These are phyloP conservation scores for Drosophila navojoa DNA, from an alignment of 1,140 invertebrate genomes.

Conservation along the genomic window DNA sequence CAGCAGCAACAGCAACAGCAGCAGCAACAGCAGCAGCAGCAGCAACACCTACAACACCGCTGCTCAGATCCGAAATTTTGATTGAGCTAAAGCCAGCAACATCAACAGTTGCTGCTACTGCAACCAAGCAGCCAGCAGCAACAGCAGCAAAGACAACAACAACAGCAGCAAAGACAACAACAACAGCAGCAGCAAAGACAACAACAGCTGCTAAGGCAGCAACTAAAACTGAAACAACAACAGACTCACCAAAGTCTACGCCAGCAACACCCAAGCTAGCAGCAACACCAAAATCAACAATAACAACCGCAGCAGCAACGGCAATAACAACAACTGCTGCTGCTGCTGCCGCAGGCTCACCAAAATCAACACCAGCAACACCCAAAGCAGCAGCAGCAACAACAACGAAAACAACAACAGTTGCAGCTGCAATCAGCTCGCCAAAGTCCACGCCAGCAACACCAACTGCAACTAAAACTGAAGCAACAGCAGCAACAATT, in stretches of 20 bases:
- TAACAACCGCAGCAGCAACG: constrained; percentile 2
- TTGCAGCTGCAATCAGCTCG: constrained; percentile 1
- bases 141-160: constrained; percentile 6
- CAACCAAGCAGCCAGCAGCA: neutral
- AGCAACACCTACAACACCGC: constrained; percentile 7
- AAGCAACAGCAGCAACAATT: constrained; percentile 13
- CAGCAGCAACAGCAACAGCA: constrained; percentile 14
- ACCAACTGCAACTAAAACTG: neutral
- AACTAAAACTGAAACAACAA: constrained; percentile 3
- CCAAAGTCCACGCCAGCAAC: constrained; percentile 18
- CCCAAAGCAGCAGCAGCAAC: neutral
- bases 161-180: neutral
- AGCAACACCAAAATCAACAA: neutral
- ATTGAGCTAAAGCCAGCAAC: constrained; percentile 4
- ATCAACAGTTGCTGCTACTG: neutral
- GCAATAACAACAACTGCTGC: constrained; percentile 1
- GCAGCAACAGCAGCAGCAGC: neutral
- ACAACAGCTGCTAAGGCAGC: neutral
- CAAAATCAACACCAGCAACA: constrained; percentile 10
- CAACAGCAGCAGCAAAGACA: constrained; percentile 8
- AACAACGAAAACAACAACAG: neutral
- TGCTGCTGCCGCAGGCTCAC: neutral
- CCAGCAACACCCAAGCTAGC: neutral
- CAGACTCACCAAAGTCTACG: constrained; percentile 5
- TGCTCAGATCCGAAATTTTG: constrained; percentile 10